These are phyloP conservation scores for Crossocerus cetratus DNA, from an alignment of 2,888 invertebrate genomes.

Conservation along the genomic window DNA sequence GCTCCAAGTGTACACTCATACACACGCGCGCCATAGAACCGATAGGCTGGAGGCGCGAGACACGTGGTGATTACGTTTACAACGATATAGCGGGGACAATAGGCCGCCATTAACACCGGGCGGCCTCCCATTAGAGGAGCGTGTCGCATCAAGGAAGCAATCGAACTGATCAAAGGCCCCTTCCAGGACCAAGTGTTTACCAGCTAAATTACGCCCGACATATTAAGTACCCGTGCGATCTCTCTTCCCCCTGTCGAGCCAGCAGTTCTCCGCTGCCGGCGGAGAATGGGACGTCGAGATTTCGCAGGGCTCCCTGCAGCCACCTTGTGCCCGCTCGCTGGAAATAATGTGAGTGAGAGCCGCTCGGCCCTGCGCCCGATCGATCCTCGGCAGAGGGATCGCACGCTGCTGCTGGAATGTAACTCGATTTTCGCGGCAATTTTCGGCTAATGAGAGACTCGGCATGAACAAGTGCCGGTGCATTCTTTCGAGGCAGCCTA, in stretches of 20 bases:
- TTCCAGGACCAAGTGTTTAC: constrained; percentile 25
- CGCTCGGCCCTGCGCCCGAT: too few relatives aligned
- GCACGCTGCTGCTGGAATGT: too few relatives aligned
- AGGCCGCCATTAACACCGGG: constrained; percentile 43
- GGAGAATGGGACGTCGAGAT: too few relatives aligned
- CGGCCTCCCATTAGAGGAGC: constrained; percentile 36
- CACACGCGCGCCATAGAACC: constrained; percentile 1
- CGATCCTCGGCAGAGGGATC: too few relatives aligned
- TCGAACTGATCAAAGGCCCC: constrained; percentile 45
- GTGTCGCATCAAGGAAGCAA: constrained; percentile 39
- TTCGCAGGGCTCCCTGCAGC: not conserved
- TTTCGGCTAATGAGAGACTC: too few relatives aligned
- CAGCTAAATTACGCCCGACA: constrained; percentile 40
- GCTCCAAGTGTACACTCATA: constrained; percentile 13
- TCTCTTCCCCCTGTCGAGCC: too few relatives aligned
- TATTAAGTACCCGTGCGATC: constrained; percentile 32
- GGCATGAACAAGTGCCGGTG: too few relatives aligned
- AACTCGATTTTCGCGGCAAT: too few relatives aligned
- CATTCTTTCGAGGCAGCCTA: too few relatives aligned
- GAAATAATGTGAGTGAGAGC: too few relatives aligned
- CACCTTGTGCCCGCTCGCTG: constrained; percentile 3
- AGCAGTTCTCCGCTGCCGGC: too few relatives aligned
- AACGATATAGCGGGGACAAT: constrained; percentile 36
- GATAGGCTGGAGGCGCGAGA: constrained; percentile 11
- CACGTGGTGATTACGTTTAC: constrained; percentile 37